A percentile compares a stretch with the other conserved stretches of the same genome.
Evolutionary conservation across 2,888 invertebrate species (phyloP).

Genomic region (Xestia ashworthii): DNA sequence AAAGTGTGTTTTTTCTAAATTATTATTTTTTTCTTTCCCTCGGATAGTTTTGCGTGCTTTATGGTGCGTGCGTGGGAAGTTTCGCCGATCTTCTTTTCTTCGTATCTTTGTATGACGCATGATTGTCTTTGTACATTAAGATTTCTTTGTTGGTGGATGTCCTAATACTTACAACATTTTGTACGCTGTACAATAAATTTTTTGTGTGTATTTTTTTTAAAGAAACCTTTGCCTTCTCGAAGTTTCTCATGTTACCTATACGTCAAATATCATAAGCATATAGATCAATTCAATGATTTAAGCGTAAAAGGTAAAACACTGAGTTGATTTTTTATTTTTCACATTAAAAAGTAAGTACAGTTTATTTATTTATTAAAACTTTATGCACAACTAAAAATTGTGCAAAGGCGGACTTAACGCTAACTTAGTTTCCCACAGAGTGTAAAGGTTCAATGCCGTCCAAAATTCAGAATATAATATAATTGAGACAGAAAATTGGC

Average conservation of each 20-base stretch:
- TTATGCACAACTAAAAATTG: too few species aligned
- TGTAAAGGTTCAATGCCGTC: background rate
- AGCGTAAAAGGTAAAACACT: background rate
- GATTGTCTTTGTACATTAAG: conserved; percentile 20
- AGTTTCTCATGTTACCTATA: background rate
- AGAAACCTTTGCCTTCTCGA: background rate
- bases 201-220: background rate
- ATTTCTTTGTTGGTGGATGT: background rate
- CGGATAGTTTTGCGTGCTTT: conserved; percentile 73
- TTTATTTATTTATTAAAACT: too few species aligned
- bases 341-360: background rate
- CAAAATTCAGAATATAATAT: background rate
- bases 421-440: too few species aligned
- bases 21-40: conserved; percentile 83
- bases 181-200: background rate
- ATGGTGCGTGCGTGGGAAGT: conserved; percentile 80
- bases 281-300: background rate
- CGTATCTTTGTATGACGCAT: conserved; percentile 29
- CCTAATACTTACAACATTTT: background rate
- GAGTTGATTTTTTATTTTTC: background rate
- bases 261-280: background rate
- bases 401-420: too few species aligned
- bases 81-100: conserved; percentile 33
- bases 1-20: conserved; percentile 86
- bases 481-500: conserved; percentile 3